These are phyloP conservation scores for Epizoanthus fatuus DNA, from an alignment of 92 coral and sea anemone genomes.

Conservation along the genomic window DNA sequence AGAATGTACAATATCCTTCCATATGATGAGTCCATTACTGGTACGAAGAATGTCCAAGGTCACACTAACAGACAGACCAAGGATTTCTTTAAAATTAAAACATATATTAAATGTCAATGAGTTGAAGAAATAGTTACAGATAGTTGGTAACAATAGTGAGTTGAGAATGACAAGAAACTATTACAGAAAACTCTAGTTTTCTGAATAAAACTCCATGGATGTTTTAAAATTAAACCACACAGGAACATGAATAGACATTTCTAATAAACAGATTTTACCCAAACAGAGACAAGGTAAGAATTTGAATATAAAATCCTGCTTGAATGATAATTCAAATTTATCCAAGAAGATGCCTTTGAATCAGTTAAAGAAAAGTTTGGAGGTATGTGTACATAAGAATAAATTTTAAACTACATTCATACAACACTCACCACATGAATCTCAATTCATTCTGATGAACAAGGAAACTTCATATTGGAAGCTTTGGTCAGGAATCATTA, in stretches of 20 bases:
- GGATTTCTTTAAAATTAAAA: not conserved
- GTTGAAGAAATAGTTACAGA: not conserved
- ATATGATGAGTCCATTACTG: not conserved
- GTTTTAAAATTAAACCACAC: not conserved
- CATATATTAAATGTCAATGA: not conserved
- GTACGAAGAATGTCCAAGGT: not conserved
- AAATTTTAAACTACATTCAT: not conserved
- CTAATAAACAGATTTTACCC: not conserved
- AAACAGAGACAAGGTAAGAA: not conserved
- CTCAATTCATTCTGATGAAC: constrained; percentile 21
- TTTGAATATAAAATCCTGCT: not conserved
- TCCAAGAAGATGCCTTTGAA: not conserved
- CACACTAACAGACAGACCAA: constrained; percentile 8
- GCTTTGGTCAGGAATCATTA: constrained; percentile 19
- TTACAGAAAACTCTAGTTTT: not conserved
- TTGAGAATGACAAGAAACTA: not conserved
- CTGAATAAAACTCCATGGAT: not conserved
- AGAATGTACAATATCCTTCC: not conserved
- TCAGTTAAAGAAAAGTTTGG: not conserved
- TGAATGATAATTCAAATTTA: not conserved
- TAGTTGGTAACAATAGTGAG: not conserved
- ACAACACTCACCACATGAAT: constrained; percentile 1
- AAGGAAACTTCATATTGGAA: constrained; percentile 3
- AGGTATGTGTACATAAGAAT: not conserved
- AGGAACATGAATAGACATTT: constrained; percentile 6